phyloP scores from a whole-genome alignment of 2,113 vertebrate species.

The Forbesichthys papilliferus region DNA sequence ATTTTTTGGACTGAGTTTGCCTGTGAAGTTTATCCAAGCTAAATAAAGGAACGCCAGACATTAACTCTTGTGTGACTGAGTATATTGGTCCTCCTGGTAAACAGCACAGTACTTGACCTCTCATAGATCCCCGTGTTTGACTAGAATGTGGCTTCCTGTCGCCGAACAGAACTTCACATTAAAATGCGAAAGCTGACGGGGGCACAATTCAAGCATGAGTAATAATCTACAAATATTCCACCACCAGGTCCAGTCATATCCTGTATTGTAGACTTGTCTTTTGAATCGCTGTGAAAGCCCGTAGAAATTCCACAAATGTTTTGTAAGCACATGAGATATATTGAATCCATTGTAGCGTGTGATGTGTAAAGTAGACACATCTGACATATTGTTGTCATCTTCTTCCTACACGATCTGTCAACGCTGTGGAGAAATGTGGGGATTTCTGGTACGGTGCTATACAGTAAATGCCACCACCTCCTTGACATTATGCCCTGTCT shows the following conservation, averaged over 20 bases:
- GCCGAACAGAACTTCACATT: slow-evolving; percentile 34
- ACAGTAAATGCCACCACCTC: too few species aligned
- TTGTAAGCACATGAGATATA: slow-evolving; percentile 37
- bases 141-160: slow-evolving; percentile 26
- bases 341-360: slow-evolving; percentile 39
- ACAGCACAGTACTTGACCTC: slow-evolving; percentile 15
- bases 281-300: slow-evolving; percentile 24
- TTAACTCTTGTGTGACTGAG: slow-evolving; percentile 35
- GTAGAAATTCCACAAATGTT: slow-evolving; percentile 53
- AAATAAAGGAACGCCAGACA: slow-evolving; percentile 58
- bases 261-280: not conserved
- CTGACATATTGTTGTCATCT: too few species aligned
- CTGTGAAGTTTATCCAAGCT: slow-evolving; percentile 45
- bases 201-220: slow-evolving; percentile 30
- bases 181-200: slow-evolving; percentile 27
- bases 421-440: too few species aligned
- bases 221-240: slow-evolving; percentile 28
- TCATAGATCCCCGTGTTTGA: slow-evolving; percentile 5
- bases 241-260: not conserved
- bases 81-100: slow-evolving; percentile 21
- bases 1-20: slow-evolving; percentile 33
- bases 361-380: too few species aligned
- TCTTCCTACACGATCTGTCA: too few species aligned
- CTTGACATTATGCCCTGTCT: too few species aligned
- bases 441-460: too few species aligned